Conservation (phyloP, 2,113 vertebrate species). For the Cervus canadensis region DNA sequence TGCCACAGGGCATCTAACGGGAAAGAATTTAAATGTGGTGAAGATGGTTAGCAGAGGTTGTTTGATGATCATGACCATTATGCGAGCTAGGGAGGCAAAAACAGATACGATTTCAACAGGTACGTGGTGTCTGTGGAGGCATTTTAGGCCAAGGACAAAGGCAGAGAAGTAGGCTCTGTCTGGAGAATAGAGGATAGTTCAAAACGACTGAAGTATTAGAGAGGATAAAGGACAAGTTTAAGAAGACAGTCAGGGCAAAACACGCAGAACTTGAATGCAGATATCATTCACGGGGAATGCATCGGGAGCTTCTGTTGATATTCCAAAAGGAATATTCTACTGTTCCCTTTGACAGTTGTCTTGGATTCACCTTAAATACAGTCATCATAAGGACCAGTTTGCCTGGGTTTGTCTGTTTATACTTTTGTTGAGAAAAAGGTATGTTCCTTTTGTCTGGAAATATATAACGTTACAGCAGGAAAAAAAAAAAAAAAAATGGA, state of each 20-base stretch:
- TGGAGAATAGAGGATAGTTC: background rate
- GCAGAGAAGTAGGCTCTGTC: background rate
- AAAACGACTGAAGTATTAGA: background rate
- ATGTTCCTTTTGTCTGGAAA: background rate
- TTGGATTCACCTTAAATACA: background rate
- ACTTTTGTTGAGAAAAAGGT: background rate
- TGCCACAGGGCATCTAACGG: background rate
- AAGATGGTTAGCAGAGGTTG: background rate
- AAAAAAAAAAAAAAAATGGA: background rate
- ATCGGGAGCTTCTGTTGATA: background rate
- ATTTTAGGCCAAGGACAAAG: background rate
- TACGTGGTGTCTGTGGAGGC: background rate
- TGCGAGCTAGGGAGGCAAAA: background rate
- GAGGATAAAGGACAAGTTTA: background rate
- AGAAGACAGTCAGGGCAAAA: background rate
- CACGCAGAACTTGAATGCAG: background rate
- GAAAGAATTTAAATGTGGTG: background rate
- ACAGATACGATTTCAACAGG: background rate
- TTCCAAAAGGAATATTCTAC: background rate
- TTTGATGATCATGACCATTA: background rate
- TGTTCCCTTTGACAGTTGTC: background rate
- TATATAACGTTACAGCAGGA: background rate
- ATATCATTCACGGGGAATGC: background rate
- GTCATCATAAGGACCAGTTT: background rate
- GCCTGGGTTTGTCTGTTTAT: background rate